Evolutionary conservation across 2,888 invertebrate genomes (phyloP), one percentile per base, ranked within the genome.

Genomic region (Patella depressa): DNA sequence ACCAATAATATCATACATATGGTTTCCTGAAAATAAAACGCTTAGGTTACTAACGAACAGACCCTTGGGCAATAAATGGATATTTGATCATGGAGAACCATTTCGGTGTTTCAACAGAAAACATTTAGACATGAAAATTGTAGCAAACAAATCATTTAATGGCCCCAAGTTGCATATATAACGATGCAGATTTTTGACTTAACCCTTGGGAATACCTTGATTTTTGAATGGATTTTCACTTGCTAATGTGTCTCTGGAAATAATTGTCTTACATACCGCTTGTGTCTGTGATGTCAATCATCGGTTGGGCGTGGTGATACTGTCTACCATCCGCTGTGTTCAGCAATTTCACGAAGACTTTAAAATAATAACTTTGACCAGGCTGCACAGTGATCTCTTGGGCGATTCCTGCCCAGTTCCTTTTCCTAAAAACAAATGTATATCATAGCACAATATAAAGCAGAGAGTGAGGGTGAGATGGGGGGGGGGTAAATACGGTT

Each of bases 351-450:
- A 74, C 65, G 53, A 34, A 74, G 45, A 34, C 74, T 9, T 24
- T 34, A 65, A 74, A 57, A 14, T 45, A 24, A 65, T 74, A 74
- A 7, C 34, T 24, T 53, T 65, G 53, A 34, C 29, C 65, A 59
- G 57, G 45, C 53, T 57, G 54, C 29, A 74, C 34, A 19, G 29
- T 15, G 34, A 74, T 17, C 24, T 15, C 17, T 17, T 74, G 74
- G 5, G 59, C 65, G 17, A 74, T n/a, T 59, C 74, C 74, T n/a
- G 34, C 74, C 74, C 74, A 74, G 24, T n/a, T 57, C 45, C 15
- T 7, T 45, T 14, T 55, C 53, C 74, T 74, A 29, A 14, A 65
- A 59, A 24, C 7, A 74, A n/a, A 74, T 54, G 2, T 71, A 0
- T 71, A n/a, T 7, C 19, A 19, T 2, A 71, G 1, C 34, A 34